phyloP scores from a whole-genome alignment of 2,797 vertebrate genomes.

The Lepilemur septentrionalis region DNA sequence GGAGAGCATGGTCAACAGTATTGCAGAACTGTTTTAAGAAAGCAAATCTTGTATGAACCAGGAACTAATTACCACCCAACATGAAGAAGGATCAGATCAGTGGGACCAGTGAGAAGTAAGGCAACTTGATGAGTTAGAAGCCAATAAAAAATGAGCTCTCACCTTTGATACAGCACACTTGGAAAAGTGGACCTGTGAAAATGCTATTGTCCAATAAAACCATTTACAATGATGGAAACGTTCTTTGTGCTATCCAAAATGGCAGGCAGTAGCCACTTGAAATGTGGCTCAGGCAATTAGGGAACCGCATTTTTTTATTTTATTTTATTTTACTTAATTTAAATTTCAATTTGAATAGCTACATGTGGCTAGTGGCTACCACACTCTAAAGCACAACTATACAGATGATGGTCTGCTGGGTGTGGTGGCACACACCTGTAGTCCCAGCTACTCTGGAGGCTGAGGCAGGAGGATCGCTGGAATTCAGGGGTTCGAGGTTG shows the following conservation, averaged over 20 bases:
- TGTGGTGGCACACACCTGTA: too few species aligned
- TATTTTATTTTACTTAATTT: slow-evolving; percentile 24
- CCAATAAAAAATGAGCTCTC: background rate
- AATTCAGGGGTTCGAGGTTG: background rate
- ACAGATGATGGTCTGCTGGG: background rate
- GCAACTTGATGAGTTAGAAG: background rate
- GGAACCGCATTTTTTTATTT: background rate
- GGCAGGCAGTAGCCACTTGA: background rate
- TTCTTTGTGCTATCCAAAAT: background rate
- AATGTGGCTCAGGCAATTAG: background rate
- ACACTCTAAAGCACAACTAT: background rate
- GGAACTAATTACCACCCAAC: background rate
- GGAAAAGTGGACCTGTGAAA: background rate
- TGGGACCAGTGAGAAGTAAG: background rate
- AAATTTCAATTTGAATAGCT: slow-evolving; percentile 15
- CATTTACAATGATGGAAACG: background rate
- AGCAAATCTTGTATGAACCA: background rate
- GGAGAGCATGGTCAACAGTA: background rate
- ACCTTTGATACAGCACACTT: background rate
- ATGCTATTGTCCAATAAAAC: background rate
- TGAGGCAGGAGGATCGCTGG: background rate
- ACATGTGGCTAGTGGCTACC: background rate
- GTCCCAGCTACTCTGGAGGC: background rate
- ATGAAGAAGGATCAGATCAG: background rate
- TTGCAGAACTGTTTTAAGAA: background rate